Conservation (phyloP, 2,797 vertebrate genomes). For the Mormyrops attenuatus region DNA sequence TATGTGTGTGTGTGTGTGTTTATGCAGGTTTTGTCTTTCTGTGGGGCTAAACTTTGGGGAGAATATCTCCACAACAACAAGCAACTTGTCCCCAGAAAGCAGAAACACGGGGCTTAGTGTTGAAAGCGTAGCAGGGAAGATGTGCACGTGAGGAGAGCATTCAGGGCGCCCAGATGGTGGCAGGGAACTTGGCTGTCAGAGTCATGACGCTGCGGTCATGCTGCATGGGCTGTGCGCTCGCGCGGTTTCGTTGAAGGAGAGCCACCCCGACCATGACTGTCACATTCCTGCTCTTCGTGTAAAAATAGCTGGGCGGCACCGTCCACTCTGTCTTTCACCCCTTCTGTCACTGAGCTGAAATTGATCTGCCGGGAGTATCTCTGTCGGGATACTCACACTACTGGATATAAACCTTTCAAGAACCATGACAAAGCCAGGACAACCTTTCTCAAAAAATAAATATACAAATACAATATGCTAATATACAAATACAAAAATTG, state of each 20-base stretch:
- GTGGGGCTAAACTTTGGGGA: background rate
- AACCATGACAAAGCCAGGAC: background rate
- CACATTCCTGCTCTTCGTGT: conserved; percentile 43
- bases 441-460: background rate
- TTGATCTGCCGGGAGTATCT: conserved; percentile 16
- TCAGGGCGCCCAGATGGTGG: background rate
- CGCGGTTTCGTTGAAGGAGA: conserved; percentile 34
- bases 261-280: conserved; percentile 50
- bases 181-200: background rate
- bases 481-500: background rate
- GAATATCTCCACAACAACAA: background rate
- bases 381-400: background rate
- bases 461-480: background rate
- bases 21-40: conserved; percentile 5
- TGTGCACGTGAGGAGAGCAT: background rate
- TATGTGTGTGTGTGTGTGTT: background rate
- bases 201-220: background rate
- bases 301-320: conserved; percentile 41
- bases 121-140: background rate
- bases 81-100: background rate
- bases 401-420: background rate
- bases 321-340: conserved; percentile 39
- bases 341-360: background rate
- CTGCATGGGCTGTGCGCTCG: background rate
- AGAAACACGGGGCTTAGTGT: background rate